Conservation (phyloP, 2,113 vertebrate species). For the Noturus placidus region DNA sequence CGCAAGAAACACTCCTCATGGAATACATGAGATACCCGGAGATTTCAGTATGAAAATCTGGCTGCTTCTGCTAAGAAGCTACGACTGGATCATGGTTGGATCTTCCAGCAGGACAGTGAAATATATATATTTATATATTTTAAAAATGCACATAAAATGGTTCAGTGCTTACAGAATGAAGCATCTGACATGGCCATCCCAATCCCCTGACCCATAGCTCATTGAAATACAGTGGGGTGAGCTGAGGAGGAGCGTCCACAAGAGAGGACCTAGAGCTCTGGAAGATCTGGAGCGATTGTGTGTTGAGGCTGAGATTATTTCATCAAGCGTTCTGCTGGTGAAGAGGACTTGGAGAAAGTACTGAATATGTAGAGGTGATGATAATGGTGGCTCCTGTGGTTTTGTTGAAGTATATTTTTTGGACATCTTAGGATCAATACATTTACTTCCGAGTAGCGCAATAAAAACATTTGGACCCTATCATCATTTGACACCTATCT, state of each 20-base stretch:
- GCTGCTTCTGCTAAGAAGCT: background rate
- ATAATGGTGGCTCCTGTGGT: background rate
- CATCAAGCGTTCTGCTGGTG: background rate
- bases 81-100: background rate
- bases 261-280: background rate
- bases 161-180: background rate
- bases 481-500: background rate
- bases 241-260: background rate
- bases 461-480: background rate
- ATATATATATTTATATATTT: too few relatives aligned
- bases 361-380: background rate
- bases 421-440: background rate
- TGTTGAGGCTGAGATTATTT: background rate
- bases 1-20: background rate
- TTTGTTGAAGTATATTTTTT: background rate
- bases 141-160: background rate
- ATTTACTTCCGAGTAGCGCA: background rate
- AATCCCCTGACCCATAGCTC: background rate
- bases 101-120: background rate
- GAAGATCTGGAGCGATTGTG: background rate
- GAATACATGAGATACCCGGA: background rate
- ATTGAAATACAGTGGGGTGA: background rate
- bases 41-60: background rate
- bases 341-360: background rate
- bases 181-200: background rate